Conservation (phyloP, 2,888 invertebrate genomes). For the Trisateles emortualis region DNA sequence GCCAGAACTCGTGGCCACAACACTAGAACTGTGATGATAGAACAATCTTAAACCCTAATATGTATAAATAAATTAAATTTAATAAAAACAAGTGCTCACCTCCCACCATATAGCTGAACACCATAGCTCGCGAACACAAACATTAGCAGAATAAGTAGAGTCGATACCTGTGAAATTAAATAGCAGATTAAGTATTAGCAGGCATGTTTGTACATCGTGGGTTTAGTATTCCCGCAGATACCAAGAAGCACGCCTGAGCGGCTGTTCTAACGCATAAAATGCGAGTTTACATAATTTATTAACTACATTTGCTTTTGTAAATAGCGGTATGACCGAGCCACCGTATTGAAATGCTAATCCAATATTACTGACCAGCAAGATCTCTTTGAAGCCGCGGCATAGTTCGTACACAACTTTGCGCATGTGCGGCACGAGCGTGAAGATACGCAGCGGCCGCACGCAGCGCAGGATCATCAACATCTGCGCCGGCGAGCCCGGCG, state of each 20-base stretch:
- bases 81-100: slow-evolving; percentile 54
- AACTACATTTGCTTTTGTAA: too few species aligned
- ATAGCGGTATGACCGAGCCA: too few species aligned
- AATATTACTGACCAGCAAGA: slow-evolving; percentile 91
- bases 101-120: slow-evolving; percentile 98
- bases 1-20: too few species aligned
- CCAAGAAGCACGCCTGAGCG: too few species aligned
- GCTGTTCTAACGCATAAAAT: too few species aligned
- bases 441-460: slow-evolving; percentile 97
- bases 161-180: slow-evolving; percentile 91
- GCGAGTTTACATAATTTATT: too few species aligned
- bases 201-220: too few species aligned
- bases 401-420: slow-evolving; percentile 99
- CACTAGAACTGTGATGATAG: too few species aligned
- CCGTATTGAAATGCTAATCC: not conserved
- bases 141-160: slow-evolving; percentile 98
- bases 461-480: slow-evolving; percentile 98
- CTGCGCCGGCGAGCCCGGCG: slow-evolving; percentile 97
- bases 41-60: too few species aligned
- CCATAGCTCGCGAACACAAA: slow-evolving; percentile 99
- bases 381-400: slow-evolving; percentile 99
- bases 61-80: too few species aligned
- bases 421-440: slow-evolving; percentile 99
- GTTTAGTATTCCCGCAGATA: too few species aligned
- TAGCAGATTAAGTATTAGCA: too few species aligned